phyloP scores from a whole-genome alignment of 1,140 invertebrate genomes.

The Branchinecta lynchi region DNA sequence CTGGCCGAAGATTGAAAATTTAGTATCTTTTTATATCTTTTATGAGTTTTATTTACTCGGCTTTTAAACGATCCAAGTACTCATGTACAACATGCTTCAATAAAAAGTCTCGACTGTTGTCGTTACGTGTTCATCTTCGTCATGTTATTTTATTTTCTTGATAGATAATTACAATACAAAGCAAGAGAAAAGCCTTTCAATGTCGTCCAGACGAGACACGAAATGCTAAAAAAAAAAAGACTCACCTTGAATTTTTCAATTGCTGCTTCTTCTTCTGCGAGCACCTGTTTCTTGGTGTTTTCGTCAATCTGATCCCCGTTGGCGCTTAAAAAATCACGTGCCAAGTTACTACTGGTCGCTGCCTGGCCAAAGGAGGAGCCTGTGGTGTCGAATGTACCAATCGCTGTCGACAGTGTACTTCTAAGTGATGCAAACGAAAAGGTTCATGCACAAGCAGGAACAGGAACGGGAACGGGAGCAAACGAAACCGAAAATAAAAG shows the following conservation, averaged over 20 bases:
- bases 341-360: slow-evolving; percentile 29
- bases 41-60: too few species aligned
- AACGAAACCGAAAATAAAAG: slow-evolving; percentile 31
- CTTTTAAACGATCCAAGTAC: too few species aligned
- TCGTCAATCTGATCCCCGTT: slow-evolving; percentile 66
- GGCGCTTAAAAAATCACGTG: slow-evolving; percentile 28
- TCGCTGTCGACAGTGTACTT: slow-evolving; percentile 71
- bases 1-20: too few species aligned
- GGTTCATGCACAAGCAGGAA: slow-evolving; percentile 10
- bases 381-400: slow-evolving; percentile 72
- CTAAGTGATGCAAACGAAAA: slow-evolving; percentile 33
- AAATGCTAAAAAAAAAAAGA: not conserved
- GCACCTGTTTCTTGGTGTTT: slow-evolving; percentile 59
- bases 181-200: too few species aligned
- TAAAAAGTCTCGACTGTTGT: too few species aligned
- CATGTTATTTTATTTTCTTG: too few species aligned
- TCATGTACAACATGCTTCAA: too few species aligned
- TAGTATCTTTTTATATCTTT: too few species aligned
- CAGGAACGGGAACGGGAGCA: slow-evolving; percentile 22
- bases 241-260: slow-evolving; percentile 87
- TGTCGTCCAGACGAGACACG: not conserved
- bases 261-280: slow-evolving; percentile 86
- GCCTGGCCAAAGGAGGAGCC: slow-evolving; percentile 68
- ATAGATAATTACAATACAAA: too few species aligned
- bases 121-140: too few species aligned